Conservation (phyloP, 2,797 vertebrate genomes). For the Schizothorax lantsangensis region DNA sequence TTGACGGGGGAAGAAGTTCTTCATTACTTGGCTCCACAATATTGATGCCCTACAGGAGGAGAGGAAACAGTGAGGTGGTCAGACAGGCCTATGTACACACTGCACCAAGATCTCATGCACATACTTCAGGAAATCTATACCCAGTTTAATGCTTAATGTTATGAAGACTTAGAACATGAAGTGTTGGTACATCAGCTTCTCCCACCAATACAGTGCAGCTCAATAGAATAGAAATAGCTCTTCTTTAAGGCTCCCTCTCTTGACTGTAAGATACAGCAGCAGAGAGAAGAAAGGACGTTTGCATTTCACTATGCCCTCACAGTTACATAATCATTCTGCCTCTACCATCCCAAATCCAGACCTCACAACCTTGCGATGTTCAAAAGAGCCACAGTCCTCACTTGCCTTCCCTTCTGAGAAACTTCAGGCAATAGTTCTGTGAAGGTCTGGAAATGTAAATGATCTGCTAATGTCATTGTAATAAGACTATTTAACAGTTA, state of each 20-base stretch:
- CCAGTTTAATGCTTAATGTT: not conserved
- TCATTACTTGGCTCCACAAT: slow-evolving; percentile 85
- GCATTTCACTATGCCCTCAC: slow-evolving; percentile 1
- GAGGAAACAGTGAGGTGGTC: slow-evolving; percentile 28
- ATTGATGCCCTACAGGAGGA: slow-evolving; percentile 83
- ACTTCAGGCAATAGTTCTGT: not conserved
- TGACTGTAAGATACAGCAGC: not conserved
- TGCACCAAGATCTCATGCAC: not conserved
- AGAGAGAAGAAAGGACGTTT: slow-evolving; percentile 2
- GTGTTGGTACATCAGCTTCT: not conserved
- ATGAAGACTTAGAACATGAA: not conserved
- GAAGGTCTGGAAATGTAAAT: not conserved
- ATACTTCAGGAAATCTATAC: slow-evolving; percentile 1
- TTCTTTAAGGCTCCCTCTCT: not conserved
- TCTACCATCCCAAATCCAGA: not conserved
- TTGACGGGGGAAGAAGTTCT: slow-evolving; percentile 75
- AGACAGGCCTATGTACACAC: not conserved
- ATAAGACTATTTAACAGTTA: not conserved
- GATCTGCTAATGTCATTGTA: not conserved
- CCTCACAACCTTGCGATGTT: slow-evolving; percentile 1
- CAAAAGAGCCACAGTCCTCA: not conserved
- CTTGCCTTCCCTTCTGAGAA: not conserved
- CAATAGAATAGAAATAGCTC: not conserved
- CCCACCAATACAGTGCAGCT: not conserved
- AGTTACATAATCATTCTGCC: slow-evolving; percentile 5